Evolutionary conservation across 37 sponge, comb jelly and placozoan species (phyloP).

Genomic region (Beroe ovata): DNA sequence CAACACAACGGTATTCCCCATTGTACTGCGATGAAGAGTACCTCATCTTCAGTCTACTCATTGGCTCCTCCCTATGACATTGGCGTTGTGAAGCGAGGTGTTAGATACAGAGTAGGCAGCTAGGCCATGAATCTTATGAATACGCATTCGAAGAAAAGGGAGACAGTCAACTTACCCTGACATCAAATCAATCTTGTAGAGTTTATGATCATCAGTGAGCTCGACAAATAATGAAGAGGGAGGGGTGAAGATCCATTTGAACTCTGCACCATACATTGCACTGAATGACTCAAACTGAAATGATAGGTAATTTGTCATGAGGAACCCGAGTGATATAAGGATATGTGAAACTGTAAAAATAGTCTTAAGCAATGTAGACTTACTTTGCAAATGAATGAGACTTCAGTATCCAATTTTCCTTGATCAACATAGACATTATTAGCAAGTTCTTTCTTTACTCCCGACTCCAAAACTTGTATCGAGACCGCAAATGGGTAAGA

Average conservation of each 20-base stretch:
- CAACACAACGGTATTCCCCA: slow-evolving; percentile 29
- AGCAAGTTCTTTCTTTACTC: neutral
- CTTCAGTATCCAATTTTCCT: neutral
- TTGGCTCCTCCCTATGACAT: no score
- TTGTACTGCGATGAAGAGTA: slow-evolving; percentile 25
- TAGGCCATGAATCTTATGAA: no score
- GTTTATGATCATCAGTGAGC: neutral
- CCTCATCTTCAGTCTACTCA: neutral
- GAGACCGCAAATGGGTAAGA: neutral
- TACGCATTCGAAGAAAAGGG: no score
- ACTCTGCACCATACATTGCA: neutral
- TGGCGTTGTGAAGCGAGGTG: no score
- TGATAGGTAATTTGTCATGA: neutral
- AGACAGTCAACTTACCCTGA: no score
- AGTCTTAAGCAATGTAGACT: no score
- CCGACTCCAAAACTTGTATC: neutral
- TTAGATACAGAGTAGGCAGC: no score
- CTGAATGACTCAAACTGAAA: neutral
- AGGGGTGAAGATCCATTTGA: neutral
- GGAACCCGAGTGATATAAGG: no score
- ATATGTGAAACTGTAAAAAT: no score
- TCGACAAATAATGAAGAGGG: neutral
- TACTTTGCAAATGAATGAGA: neutral
- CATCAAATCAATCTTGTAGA: neutral
- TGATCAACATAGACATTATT: neutral